phyloP scores from a whole-genome alignment of 2,113 vertebrate species.

The Pardalotus punctatus region DNA sequence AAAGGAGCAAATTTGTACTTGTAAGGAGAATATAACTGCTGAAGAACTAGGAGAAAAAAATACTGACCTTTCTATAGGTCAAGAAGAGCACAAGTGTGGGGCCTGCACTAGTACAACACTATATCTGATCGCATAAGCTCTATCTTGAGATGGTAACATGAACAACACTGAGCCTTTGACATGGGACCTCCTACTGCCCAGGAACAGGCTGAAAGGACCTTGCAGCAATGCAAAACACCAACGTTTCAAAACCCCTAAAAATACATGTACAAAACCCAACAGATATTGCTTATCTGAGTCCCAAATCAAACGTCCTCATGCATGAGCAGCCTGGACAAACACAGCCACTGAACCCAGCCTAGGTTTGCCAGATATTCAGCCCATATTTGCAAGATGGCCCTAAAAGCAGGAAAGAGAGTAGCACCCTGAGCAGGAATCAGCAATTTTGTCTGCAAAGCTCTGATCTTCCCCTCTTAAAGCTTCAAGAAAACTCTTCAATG shows the following conservation, averaged over 20 bases:
- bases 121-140: not conserved
- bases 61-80: not conserved
- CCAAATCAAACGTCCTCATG: not conserved
- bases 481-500: slow-evolving; percentile 62
- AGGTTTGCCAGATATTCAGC: not conserved
- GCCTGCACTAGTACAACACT: not conserved
- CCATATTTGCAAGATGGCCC: not conserved
- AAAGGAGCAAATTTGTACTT: not conserved
- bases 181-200: not conserved
- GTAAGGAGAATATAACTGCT: not conserved
- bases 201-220: not conserved
- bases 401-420: not conserved
- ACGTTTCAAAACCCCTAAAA: not conserved
- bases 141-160: not conserved
- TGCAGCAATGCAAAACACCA: not conserved
- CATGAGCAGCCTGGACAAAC: not conserved
- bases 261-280: not conserved
- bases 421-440: not conserved
- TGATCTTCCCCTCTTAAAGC: slow-evolving; percentile 7
- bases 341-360: not conserved
- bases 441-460: not conserved
- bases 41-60: not conserved
- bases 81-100: not conserved
- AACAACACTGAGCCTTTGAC: not conserved
- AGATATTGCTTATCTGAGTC: not conserved